Evolutionary conservation across 1,140 invertebrate species (phyloP).

Genomic region (Octopus sinensis): DNA sequence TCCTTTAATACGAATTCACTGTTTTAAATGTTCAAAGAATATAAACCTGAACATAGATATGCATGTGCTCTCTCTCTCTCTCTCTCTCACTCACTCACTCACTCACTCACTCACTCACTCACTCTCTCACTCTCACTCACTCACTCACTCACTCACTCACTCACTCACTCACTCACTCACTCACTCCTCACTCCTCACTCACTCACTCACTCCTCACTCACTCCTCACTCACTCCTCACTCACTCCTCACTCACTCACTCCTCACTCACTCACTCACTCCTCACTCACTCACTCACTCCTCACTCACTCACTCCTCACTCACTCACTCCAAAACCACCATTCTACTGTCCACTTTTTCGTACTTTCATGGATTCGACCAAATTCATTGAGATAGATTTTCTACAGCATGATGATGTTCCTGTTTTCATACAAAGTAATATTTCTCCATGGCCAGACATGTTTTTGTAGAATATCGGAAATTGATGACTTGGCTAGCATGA

Average conservation of each 20-base stretch:
- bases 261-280: not conserved
- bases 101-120: not conserved
- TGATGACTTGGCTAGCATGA: too few species aligned
- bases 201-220: slow-evolving; percentile 20
- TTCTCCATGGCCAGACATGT: not conserved
- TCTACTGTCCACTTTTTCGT: slow-evolving; percentile 18
- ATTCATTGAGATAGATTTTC: not conserved
- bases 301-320: slow-evolving; percentile 10
- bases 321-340: slow-evolving; percentile 13
- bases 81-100: slow-evolving; percentile 6
- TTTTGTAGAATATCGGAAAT: too few species aligned
- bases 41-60: too few species aligned
- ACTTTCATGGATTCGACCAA: not conserved
- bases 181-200: not conserved
- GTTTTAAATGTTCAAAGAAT: too few species aligned
- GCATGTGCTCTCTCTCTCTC: not conserved
- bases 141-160: not conserved
- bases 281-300: slow-evolving; percentile 11
- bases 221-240: slow-evolving; percentile 10
- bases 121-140: slow-evolving; percentile 20
- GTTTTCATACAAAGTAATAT: not conserved
- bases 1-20: too few species aligned
- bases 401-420: not conserved
- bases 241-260: not conserved
- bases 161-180: not conserved